A percentile compares a stretch with the other conserved stretches of the same genome.
These are phyloP conservation scores for Netelia fuscicornis DNA, from an alignment of 2,888 invertebrate genomes.

Conservation along the genomic window DNA sequence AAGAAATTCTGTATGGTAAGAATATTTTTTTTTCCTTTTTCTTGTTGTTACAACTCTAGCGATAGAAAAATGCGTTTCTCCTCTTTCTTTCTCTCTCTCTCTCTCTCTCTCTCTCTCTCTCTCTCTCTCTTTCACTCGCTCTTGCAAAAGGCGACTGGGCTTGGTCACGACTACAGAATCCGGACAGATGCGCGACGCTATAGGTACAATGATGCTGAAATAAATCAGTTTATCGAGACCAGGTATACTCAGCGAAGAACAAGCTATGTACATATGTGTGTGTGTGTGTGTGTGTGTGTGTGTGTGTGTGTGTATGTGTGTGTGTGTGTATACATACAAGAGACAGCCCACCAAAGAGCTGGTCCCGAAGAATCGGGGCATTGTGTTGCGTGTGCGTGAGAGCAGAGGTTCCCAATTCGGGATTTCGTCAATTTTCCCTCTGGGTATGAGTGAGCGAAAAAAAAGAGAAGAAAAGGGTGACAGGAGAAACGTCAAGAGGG, in stretches of 20 bases:
- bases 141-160: slow-evolving; percentile 20
- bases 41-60: slow-evolving; percentile 10
- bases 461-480: slow-evolving; percentile 12
- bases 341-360: slow-evolving; percentile 75
- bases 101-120: background rate
- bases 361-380: slow-evolving; percentile 76
- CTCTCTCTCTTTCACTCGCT: slow-evolving; percentile 6
- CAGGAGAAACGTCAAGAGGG: slow-evolving; percentile 6
- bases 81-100: too few species aligned
- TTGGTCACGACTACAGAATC: slow-evolving; percentile 71
- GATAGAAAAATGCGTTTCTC: slow-evolving; percentile 4
- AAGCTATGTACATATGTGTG: slow-evolving; percentile 19
- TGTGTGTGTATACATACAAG: slow-evolving; percentile 17
- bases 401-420: slow-evolving; percentile 80
- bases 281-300: background rate
- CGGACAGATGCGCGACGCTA: slow-evolving; percentile 81
- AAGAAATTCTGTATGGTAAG: background rate
- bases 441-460: slow-evolving; percentile 15
- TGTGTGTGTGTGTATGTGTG: background rate
- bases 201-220: slow-evolving; percentile 81
- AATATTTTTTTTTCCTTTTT: background rate
- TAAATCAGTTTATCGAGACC: slow-evolving; percentile 84
- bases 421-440: slow-evolving; percentile 8
- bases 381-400: slow-evolving; percentile 76
- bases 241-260: slow-evolving; percentile 62